These are phyloP conservation scores for Cotesia congregata DNA, from an alignment of 2,888 invertebrate genomes.

Conservation along the genomic window DNA sequence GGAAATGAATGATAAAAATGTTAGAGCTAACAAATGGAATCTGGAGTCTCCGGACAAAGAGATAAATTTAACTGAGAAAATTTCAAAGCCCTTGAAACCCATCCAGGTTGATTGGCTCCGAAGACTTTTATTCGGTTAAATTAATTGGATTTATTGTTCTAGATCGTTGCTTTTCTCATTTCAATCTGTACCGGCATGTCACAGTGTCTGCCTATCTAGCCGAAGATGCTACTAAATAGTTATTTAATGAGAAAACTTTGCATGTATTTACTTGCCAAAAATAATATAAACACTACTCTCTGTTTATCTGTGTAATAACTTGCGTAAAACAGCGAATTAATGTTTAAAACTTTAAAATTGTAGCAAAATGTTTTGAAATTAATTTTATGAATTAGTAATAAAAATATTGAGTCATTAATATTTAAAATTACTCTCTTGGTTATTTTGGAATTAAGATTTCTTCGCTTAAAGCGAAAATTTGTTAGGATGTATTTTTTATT, in stretches of 20 bases:
- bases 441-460: no score
- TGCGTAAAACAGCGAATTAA: no score
- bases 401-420: no score
- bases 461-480: no score
- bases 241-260: not conserved
- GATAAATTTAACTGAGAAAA: constrained; percentile 39
- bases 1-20: constrained; percentile 21
- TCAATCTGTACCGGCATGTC: not conserved
- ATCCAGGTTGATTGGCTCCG: constrained; percentile 45
- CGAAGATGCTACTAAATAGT: not conserved
- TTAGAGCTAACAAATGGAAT: constrained; percentile 19
- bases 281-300: no score
- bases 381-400: no score
- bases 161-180: not conserved
- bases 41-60: constrained; percentile 32
- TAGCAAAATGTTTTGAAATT: no score
- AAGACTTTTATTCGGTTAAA: constrained; percentile 35
- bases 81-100: constrained; percentile 30
- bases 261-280: not conserved
- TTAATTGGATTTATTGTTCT: constrained; percentile 24
- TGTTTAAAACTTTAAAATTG: no score
- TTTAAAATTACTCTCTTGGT: no score
- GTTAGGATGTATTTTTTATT: no score
- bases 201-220: not conserved
- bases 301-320: no score